Conservation (phyloP, 2,113 vertebrate species). For the Paratilapia polleni region DNA sequence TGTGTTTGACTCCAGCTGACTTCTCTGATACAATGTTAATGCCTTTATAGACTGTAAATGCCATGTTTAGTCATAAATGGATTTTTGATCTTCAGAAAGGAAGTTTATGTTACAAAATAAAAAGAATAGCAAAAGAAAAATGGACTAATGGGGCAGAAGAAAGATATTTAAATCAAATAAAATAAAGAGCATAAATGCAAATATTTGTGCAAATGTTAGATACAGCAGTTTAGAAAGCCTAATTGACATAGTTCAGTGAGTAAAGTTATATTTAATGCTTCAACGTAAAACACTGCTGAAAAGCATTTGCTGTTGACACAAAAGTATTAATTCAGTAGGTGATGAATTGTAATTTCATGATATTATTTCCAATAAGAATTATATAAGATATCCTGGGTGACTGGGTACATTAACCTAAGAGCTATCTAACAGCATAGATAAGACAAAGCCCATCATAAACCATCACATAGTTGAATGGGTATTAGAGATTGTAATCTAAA, state of each 20-base stretch:
- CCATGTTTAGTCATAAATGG: not conserved
- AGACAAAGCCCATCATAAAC: not conserved
- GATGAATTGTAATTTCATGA: not conserved
- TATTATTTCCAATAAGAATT: not conserved
- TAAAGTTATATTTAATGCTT: not conserved
- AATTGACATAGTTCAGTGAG: not conserved
- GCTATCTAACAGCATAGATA: not conserved
- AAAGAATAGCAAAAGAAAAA: not conserved
- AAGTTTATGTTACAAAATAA: not conserved
- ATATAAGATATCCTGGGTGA: not conserved
- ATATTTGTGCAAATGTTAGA: not conserved
- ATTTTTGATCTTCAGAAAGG: not conserved
- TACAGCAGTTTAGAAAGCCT: not conserved
- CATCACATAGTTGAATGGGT: rapidly evolving
- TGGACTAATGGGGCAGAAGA: not conserved
- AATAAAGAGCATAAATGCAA: not conserved
- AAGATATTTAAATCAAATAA: rapidly evolving
- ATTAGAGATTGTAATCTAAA: not conserved
- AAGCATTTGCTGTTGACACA: no score
- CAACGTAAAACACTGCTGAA: not conserved
- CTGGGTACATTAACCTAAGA: rapidly evolving
- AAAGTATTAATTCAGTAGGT: no score
- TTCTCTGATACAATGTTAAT: not conserved
- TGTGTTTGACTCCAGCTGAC: not conserved
- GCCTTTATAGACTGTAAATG: not conserved